Base-by-base conservation (phyloP, 2,888 invertebrate genomes). In the Spodoptera picta region DNA sequence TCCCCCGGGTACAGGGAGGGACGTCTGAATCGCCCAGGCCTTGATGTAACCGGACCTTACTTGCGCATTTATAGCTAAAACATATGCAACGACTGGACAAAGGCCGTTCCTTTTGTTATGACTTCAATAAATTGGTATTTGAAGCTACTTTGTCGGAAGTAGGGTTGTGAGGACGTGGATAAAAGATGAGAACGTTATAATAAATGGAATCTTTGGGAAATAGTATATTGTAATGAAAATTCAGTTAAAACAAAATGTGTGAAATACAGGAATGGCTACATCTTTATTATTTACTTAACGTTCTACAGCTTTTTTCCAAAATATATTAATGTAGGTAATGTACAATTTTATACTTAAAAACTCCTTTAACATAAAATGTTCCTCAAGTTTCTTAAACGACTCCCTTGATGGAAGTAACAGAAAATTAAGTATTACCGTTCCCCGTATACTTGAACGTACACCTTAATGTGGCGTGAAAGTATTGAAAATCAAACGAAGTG, bases 1-100 rank as follows among this genome's bases (percentile, higher is more conserved):
- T 86, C 86, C 83, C 85, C 50, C 53, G 82, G 82, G 87, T 64
- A 36, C 36, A 36, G 9, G 36, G 36, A 36, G 62, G 71, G 66
- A 72, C 76, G 79, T 76, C 80, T 80, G 77, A 72, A 81, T 81
- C 77, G 78, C 76, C 73, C 48, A 42, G 27, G 76, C 65, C 73
- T 66, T 61, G 60, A 55, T 67, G 79, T 77, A 77, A 78, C 75
- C 55, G 70, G 76, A 69, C 67, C 49, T 64, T 51, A 54, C 55
- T 55, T 65, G 63, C 56, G 60, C 61, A 64, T 64, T 69, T 74
- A 52, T 74, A 61, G 59, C 57, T 67, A 51, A 67, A 68, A 50
- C 67, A 64, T 79, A 77, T 69, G 69, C 67, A 69, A 58, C 47
- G 41, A 31, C 12, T 61, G 56, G 63, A 76, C 74, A 65, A 75